Evolutionary conservation across 2,888 invertebrate genomes (phyloP).

Genomic region (Trissoscelio sp.): DNA sequence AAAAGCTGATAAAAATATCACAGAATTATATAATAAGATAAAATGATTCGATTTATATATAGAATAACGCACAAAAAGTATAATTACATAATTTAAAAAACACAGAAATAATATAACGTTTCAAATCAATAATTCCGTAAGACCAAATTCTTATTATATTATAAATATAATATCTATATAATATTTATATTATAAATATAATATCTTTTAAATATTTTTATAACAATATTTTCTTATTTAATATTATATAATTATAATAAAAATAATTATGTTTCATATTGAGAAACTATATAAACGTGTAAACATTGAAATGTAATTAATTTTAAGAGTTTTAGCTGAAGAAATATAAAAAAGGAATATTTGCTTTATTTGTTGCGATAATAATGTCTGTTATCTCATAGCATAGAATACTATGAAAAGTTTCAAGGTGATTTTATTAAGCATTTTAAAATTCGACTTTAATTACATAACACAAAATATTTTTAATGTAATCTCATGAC

Average conservation of each 20-base stretch:
- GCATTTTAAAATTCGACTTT: background rate
- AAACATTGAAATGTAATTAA: too few relatives aligned
- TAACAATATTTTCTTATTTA: too few relatives aligned
- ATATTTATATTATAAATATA: too few relatives aligned
- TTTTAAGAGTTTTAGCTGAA: too few relatives aligned
- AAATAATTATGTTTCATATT: too few relatives aligned
- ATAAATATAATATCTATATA: background rate
- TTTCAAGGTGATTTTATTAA: background rate
- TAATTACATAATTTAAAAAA: conserved; percentile 14
- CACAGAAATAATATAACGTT: background rate
- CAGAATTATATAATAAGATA: conserved; percentile 23
- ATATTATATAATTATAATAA: too few relatives aligned
- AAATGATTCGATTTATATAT: conserved; percentile 1
- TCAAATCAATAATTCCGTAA: background rate
- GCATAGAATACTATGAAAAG: background rate
- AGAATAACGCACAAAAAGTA: background rate
- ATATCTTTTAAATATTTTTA: too few relatives aligned
- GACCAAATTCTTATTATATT: background rate
- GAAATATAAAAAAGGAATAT: background rate
- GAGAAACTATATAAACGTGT: too few relatives aligned
- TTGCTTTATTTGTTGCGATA: background rate
- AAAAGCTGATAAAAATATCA: conserved; percentile 23
- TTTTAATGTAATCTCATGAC: conserved; percentile 8
- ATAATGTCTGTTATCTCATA: background rate
- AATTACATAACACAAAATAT: conserved; percentile 11